These are phyloP conservation scores for Zenarchopterus dispar DNA, from an alignment of 2,797 vertebrate genomes.

Conservation along the genomic window DNA sequence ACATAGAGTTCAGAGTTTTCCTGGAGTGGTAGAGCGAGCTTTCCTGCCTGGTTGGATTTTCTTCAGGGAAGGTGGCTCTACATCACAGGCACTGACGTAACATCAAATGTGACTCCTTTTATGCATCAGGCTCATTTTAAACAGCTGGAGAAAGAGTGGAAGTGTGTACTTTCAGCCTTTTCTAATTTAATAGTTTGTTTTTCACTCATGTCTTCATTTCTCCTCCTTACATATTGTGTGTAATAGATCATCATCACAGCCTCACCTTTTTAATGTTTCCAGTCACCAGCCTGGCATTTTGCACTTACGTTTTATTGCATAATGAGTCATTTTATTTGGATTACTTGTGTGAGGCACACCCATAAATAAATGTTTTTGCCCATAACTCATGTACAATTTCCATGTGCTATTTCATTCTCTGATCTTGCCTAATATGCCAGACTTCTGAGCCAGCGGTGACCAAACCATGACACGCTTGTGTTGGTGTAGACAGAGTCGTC, in stretches of 20 bases:
- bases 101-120: no score
- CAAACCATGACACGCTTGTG: conserved; percentile 27
- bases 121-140: no score
- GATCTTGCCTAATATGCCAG: conserved; percentile 49
- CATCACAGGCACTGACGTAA: no score
- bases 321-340: conserved; percentile 42
- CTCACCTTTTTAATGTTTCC: not conserved
- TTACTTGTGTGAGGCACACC: conserved; percentile 24
- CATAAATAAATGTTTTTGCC: conserved; percentile 36
- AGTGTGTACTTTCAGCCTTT: no score
- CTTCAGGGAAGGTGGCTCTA: no score
- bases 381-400: conserved; percentile 33
- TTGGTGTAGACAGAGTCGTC: conserved; percentile 30
- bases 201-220: no score
- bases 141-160: no score
- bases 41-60: no score
- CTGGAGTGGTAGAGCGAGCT: no score
- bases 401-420: conserved; percentile 25
- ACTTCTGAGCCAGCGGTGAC: conserved; percentile 23
- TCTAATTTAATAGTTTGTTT: no score
- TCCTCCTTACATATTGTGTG: not conserved
- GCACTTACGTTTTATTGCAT: conserved; percentile 18
- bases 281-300: conserved; percentile 9
- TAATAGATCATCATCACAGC: conserved; percentile 5
- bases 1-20: no score